A percentile compares a stretch with the other conserved stretches of the same genome.
These are phyloP conservation scores for Agrochola litura DNA, from an alignment of 2,888 invertebrate genomes.

Conservation along the genomic window DNA sequence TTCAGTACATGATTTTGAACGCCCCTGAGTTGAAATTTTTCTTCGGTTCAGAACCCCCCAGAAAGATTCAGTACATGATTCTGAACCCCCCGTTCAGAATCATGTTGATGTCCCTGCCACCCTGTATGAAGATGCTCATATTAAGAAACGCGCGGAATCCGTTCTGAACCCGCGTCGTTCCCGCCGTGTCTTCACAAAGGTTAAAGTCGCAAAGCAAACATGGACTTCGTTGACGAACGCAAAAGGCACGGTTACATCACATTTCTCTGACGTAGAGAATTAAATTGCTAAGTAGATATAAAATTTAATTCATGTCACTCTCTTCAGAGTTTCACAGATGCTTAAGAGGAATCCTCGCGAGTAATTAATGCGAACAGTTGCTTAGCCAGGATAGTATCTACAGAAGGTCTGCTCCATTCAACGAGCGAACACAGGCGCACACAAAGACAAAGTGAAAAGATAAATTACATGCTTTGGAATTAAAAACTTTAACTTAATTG, in stretches of 20 bases:
- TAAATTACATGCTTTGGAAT: no score
- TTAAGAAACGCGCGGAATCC: neutral
- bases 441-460: neutral
- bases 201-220: neutral
- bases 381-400: neutral
- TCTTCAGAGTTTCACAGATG: constrained; percentile 22
- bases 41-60: no score
- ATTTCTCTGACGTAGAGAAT: constrained; percentile 25
- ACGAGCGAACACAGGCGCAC: neutral
- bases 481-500: no score
- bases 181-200: no score
- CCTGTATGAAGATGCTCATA: neutral
- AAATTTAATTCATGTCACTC: constrained; percentile 19
- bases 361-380: constrained; percentile 48
- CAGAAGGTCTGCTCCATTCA: constrained; percentile 2
- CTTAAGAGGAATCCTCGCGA: constrained; percentile 12
- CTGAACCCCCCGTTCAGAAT: no score
- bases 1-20: no score
- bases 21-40: no score
- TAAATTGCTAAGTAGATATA: constrained; percentile 28
- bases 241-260: neutral
- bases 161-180: neutral
- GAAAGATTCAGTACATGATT: no score
- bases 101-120: no score
- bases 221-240: neutral